phyloP scores from a whole-genome alignment of 2,888 invertebrate genomes.

The Agrypnus murinus region DNA sequence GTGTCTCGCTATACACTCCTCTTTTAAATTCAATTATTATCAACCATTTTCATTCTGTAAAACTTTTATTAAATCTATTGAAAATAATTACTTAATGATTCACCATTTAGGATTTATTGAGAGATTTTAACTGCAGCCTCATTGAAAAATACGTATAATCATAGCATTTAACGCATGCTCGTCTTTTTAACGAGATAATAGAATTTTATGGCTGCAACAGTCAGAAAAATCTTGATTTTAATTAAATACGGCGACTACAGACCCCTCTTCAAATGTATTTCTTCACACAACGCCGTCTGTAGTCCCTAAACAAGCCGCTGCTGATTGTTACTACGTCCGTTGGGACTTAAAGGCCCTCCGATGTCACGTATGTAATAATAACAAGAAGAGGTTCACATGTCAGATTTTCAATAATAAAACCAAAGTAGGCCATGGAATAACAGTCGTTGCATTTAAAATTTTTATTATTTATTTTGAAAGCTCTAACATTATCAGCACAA shows the following conservation, averaged over 20 bases:
- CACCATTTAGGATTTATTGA: too few species aligned
- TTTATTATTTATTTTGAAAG: neutral
- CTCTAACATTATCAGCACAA: neutral
- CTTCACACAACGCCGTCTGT: constrained; percentile 36
- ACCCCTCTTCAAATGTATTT: constrained; percentile 31
- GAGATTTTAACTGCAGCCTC: constrained; percentile 5
- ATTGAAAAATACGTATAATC: neutral
- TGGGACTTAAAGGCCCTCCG: constrained; percentile 49
- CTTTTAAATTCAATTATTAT: neutral
- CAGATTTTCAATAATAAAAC: constrained; percentile 50
- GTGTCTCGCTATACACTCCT: neutral
- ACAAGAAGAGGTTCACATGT: constrained; percentile 54
- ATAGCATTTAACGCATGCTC: constrained; percentile 21
- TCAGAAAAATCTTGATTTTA: constrained; percentile 53
- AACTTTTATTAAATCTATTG: too few species aligned
- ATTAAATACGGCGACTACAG: constrained; percentile 46
- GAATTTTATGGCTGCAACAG: constrained; percentile 46
- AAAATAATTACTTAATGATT: too few species aligned
- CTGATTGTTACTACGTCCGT: constrained; percentile 55
- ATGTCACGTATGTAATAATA: constrained; percentile 55
- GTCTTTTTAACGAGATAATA: constrained; percentile 48
- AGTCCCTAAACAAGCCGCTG: constrained; percentile 51
- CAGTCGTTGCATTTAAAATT: neutral
- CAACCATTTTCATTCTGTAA: neutral
- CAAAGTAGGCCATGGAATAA: neutral